phyloP scores from a whole-genome alignment of 2,113 vertebrate genomes.

The Gallinago undulata region DNA sequence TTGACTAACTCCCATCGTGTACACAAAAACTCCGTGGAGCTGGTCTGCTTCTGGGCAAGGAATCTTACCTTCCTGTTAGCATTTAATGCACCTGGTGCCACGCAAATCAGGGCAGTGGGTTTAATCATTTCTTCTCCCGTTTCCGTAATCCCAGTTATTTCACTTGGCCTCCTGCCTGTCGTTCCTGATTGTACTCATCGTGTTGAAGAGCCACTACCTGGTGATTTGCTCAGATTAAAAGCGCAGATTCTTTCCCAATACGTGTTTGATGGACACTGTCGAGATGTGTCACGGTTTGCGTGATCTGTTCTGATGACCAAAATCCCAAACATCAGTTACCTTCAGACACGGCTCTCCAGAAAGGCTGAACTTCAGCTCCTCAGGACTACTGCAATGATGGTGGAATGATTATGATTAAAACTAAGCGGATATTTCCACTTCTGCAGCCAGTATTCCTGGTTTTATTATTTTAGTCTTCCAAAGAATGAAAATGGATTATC shows the following conservation, averaged over 20 bases:
- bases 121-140: neutral
- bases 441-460: neutral
- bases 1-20: neutral
- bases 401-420: conserved; percentile 12
- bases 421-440: conserved; percentile 20
- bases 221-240: neutral
- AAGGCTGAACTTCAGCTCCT: neutral
- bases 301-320: neutral
- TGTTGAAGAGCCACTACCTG: neutral
- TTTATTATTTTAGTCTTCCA: conserved; percentile 21
- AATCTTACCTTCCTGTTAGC: neutral
- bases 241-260: neutral
- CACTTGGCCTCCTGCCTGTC: neutral
- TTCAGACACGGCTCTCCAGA: neutral
- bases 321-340: neutral
- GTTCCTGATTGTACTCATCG: neutral
- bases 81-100: neutral
- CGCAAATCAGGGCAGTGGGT: neutral
- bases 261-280: neutral
- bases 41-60: neutral
- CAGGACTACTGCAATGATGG: neutral
- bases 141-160: neutral
- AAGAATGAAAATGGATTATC: conserved; percentile 42
- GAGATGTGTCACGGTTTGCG: neutral
- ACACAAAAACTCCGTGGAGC: neutral